Evolutionary conservation across 2,888 invertebrate genomes (phyloP).

Genomic region (Autographa pulchrina): DNA sequence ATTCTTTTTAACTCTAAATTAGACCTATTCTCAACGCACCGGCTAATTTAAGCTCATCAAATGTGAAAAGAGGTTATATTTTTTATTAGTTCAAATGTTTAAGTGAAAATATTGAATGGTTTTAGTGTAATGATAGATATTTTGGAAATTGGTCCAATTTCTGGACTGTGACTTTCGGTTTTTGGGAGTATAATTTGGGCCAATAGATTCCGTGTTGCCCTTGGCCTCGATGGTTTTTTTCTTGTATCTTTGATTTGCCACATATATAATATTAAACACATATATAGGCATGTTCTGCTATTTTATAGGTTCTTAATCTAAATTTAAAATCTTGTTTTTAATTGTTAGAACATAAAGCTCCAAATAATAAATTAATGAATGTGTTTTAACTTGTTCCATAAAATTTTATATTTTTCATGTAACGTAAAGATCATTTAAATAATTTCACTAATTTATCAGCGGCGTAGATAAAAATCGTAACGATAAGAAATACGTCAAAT

Average conservation of each 20-base stretch:
- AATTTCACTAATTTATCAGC: background rate
- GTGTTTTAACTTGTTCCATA: too few relatives aligned
- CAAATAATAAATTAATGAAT: too few relatives aligned
- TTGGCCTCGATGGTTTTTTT: too few relatives aligned
- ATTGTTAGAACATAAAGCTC: too few relatives aligned
- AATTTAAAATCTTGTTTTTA: too few relatives aligned
- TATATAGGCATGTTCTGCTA: too few relatives aligned
- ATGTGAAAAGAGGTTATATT: slow-evolving; percentile 28
- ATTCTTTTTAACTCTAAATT: slow-evolving; percentile 69
- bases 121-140: slow-evolving; percentile 45
- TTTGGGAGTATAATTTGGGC: background rate
- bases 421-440: background rate
- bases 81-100: slow-evolving; percentile 27
- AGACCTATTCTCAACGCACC: slow-evolving; percentile 66
- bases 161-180: background rate
- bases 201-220: background rate
- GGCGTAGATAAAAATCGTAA: background rate
- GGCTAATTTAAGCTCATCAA: slow-evolving; percentile 64
- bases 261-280: too few relatives aligned
- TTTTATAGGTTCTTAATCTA: too few relatives aligned
- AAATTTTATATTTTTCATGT: background rate
- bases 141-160: slow-evolving; percentile 37
- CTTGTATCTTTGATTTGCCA: too few relatives aligned
- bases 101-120: slow-evolving; percentile 31
- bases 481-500: background rate